These are phyloP conservation scores for Chondrilla cf. caribensis DNA, from an alignment of 37 sponge, comb jelly and placozoan species.

Conservation along the genomic window DNA sequence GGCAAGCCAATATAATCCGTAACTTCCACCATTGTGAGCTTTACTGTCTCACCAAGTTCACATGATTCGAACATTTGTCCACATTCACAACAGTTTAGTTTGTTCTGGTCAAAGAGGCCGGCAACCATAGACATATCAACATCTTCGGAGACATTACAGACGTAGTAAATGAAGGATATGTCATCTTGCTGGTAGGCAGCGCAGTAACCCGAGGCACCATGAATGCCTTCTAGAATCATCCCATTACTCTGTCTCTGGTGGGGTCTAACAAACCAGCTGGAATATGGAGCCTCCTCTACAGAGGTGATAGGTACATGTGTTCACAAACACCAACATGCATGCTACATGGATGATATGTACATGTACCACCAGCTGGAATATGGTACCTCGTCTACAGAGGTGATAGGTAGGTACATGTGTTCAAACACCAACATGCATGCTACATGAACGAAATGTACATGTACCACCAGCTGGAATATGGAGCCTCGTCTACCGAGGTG, in stretches of 20 bases:
- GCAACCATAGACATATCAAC: not conserved
- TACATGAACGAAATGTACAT: too few species aligned
- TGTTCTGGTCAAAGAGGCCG: not conserved
- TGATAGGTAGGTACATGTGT: too few species aligned
- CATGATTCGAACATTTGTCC: not conserved
- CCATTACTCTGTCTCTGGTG: not conserved
- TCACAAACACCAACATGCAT: not conserved
- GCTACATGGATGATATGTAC: too few species aligned
- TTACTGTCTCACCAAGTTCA: not conserved
- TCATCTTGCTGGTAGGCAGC: not conserved
- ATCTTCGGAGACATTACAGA: not conserved
- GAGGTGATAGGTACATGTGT: not conserved
- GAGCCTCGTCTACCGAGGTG: too few species aligned
- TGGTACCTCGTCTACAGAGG: too few species aligned
- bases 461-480: too few species aligned
- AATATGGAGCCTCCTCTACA: not conserved
- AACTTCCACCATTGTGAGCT: not conserved
- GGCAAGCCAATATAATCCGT: not conserved
- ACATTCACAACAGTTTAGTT: not conserved
- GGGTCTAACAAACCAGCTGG: slow-evolving; percentile 1
- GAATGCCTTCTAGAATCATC: not conserved
- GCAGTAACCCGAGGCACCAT: not conserved
- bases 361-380: too few species aligned
- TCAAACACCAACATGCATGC: too few species aligned
- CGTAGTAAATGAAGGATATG: not conserved